Base-by-base conservation (phyloP, 2,888 invertebrate genomes). In the Nematopogon swammerdamellus region DNA sequence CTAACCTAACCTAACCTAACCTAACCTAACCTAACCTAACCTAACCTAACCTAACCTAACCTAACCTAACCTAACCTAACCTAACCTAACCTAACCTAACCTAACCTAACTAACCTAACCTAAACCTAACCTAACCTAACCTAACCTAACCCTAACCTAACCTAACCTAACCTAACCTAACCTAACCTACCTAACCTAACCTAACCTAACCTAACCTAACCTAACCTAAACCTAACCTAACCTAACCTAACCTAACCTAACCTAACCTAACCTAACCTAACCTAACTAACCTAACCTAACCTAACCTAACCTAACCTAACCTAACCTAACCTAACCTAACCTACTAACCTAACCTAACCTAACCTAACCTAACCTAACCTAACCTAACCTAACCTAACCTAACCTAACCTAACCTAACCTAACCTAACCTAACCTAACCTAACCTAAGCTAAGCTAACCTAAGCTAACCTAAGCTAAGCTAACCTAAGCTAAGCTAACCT, bases 251-350 rank as follows among this genome's bases (percentile, higher is more conserved):
- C n/a, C 51, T 48, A 48, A 51, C 48, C 51, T 51, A 51, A 51
- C 51, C 51, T 51, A 51, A 51, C 51, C 51, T 51, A 51, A 51
- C 51, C 51, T 51, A 51, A 51, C 51, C 51, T 51, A 51, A 51
- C 51, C 51, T 51, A 51, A 51, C 51, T 51, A 51, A 51, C 51
- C 51, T 51, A 51, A 51, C 51, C 51, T 51, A 51, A 51, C 51
- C 51, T 51, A 51, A 51, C 51, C 51, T 51, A 51, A 51, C 51
- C 51, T 51, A 51, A 51, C 51, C 51, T 51, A 51, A 51, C 51
- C 51, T 51, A 51, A 51, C 51, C 51, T 51, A 51, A 51, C 51
- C 51, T 50, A 50, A 50, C 50, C n/a, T n/a, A n/a, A n/a, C n/a
- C n/a, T n/a, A n/a, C n/a, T n/a, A n/a, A n/a, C n/a, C n/a, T n/a